Evolutionary conservation across 2,113 vertebrate genomes (phyloP), one percentile per base, ranked within the genome.

Genomic region (Ctenomys sociabilis): DNA sequence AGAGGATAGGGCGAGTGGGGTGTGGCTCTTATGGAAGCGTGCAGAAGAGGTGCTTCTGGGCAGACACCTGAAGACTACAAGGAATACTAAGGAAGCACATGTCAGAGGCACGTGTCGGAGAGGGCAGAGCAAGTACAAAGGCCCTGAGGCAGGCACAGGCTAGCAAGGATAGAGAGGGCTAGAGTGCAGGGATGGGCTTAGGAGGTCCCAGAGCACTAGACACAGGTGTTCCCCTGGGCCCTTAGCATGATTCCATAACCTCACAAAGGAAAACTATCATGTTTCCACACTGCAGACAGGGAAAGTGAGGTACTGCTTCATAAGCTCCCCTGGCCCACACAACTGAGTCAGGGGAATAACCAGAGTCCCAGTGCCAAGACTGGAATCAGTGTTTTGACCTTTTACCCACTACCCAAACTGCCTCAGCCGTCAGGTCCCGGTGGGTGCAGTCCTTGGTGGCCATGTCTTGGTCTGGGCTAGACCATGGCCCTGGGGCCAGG

Each of bases 401-500:
- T 78, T 19, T 52, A 52, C 45, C 49, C 52, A 43, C 59, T 30
- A 54, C 35, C 40, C 35, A 9, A 10, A 68, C 7, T 30, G 17
- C 72, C 40, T 73, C 21, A 24, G 43, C 4, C 3, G 77, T 49
- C 30, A 52, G 30, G 45, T 63, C 61, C 21, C 28, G 24, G 61
- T 28, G 61, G 24, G 61, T 28, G 61, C 54, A 57, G 17, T 16
- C 19, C 54, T 57, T 17, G 54, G 43, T 9, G 17, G 45, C 77
- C 45, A 52, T 8, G 30, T 63, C 61, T 63, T 63, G 61, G 45
- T 49, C 45, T 52, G 30, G 77, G 8, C 77, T 52, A 11, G 16
- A 21, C 30, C 0, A 14, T 4, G 13, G 13, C 43, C 14, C 16
- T 0, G 4, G 21, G 13, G 13, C 43, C 59, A 45, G 4, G 28